phyloP scores from a whole-genome alignment of 2,113 vertebrate genomes.

The Camelus dromedarius region DNA sequence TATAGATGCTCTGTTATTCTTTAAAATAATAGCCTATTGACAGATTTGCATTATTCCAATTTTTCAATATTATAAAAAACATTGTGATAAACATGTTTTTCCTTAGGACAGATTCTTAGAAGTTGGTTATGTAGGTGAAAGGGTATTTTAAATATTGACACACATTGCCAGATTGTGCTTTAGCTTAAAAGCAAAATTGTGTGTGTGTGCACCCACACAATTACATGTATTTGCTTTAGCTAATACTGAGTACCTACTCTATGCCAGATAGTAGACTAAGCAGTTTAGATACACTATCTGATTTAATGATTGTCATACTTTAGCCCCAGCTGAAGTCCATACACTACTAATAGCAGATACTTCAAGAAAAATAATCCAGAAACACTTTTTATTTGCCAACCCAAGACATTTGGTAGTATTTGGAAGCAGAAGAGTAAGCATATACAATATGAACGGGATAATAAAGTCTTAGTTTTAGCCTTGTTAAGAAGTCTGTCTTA shows the following conservation, averaged over 20 bases:
- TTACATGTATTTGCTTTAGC: neutral
- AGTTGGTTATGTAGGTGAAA: slow-evolving; percentile 9
- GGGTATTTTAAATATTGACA: neutral
- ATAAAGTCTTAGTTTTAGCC: neutral
- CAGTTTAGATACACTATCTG: neutral
- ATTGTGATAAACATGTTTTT: slow-evolving; percentile 28
- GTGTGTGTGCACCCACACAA: neutral
- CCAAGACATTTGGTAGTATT: neutral
- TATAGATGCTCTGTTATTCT: neutral
- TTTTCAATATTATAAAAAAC: slow-evolving; percentile 63
- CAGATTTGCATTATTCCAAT: slow-evolving; percentile 16
- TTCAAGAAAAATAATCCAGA: slow-evolving; percentile 28
- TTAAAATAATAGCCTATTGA: slow-evolving; percentile 1
- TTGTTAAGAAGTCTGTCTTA: neutral
- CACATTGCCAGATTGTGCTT: neutral
- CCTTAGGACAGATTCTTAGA: slow-evolving; percentile 54
- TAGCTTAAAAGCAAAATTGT: slow-evolving; percentile 20
- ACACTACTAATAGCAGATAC: neutral
- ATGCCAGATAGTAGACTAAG: neutral
- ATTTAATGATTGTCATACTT: slow-evolving; percentile 4
- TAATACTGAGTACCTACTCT: neutral
- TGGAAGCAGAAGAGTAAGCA: neutral
- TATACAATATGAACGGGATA: neutral
- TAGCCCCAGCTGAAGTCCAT: neutral
- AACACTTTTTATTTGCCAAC: neutral